Evolutionary conservation across 2,113 vertebrate species (phyloP).

Genomic region (Heterotis niloticus): DNA sequence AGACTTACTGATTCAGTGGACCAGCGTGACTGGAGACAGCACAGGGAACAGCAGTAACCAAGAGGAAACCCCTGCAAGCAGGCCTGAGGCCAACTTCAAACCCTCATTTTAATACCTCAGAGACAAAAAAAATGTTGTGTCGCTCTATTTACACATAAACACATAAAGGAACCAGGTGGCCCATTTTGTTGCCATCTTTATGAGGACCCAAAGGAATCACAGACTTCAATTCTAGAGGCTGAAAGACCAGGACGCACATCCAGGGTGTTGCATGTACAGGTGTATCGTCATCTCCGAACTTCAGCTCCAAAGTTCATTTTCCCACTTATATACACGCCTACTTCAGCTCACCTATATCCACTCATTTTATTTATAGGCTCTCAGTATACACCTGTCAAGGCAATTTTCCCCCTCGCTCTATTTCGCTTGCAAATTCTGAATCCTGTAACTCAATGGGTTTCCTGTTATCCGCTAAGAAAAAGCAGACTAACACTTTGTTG

Average conservation of each 20-base stretch:
- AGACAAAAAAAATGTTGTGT: too few relatives aligned
- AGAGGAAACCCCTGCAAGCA: too few relatives aligned
- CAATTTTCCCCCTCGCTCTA: constrained; percentile 46
- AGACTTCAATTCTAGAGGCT: background rate
- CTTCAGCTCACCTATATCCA: constrained; percentile 6
- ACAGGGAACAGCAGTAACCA: too few relatives aligned
- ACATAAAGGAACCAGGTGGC: background rate
- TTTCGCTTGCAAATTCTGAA: constrained; percentile 53
- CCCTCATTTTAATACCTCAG: too few relatives aligned
- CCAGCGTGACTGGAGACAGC: too few relatives aligned
- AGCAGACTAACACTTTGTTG: background rate
- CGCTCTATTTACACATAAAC: background rate
- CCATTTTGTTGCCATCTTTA: background rate
- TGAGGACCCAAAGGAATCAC: background rate
- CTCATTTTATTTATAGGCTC: constrained; percentile 37
- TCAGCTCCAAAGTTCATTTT: background rate
- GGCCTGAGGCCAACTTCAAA: too few relatives aligned
- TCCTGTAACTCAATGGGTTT: background rate
- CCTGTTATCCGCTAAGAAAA: background rate
- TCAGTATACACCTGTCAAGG: constrained; percentile 40
- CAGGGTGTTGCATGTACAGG: too few relatives aligned
- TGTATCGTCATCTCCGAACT: too few relatives aligned
- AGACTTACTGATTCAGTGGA: too few relatives aligned
- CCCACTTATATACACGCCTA: constrained; percentile 9
- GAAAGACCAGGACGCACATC: too few relatives aligned